Evolutionary conservation across 2,888 invertebrate genomes (phyloP), one percentile per base, ranked within the genome.

Genomic region (Chirona hameri): DNA sequence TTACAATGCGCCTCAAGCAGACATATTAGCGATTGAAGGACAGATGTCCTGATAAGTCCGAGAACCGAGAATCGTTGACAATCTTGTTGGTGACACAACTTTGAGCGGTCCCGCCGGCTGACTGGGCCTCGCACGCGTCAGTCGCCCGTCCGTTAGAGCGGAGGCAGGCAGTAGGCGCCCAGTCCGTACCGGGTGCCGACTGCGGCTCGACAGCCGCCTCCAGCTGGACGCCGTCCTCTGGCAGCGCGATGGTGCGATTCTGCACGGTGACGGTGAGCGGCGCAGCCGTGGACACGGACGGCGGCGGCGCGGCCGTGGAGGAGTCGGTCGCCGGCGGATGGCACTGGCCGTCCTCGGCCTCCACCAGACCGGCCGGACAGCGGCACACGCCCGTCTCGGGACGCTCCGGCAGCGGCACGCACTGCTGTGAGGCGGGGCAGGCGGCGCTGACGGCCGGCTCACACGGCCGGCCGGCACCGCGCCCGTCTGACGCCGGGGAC

Each of bases 191-290:
- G 14, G 31, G 18, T 21, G 60, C 0, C 39, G 52, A 14, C n/a
- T 27, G 65, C 52, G 48, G 82, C 27, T 15, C 69, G 7, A 52
- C 65, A 9, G 9, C 76, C 15, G 76, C 76, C 76, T 46, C 21
- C 46, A 76, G 76, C 10, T 39, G 39, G 12, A 24, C 76, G 76
- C 46, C 24, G 46, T 46, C 24, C 21, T 76, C 24, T 24, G 76
- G 76, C 76, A 76, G 76, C 31, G 10, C 21, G 76, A 76, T 76
- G 76, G 76, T 76, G 21, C 21, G 39, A 46, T 76, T 76, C 10
- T 12, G 21, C 21, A 76, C 76, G 24, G 24, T 39, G 46, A 76
- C 76, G 39, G 24, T 24, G 21, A 76, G 76, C 76, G 76, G 76
- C 76, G 24, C 27, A 24, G 3, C 39, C 12, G 76, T 76, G 76